These are phyloP conservation scores for Drosophila anceps DNA, from an alignment of 2,888 invertebrate genomes.

Conservation along the genomic window DNA sequence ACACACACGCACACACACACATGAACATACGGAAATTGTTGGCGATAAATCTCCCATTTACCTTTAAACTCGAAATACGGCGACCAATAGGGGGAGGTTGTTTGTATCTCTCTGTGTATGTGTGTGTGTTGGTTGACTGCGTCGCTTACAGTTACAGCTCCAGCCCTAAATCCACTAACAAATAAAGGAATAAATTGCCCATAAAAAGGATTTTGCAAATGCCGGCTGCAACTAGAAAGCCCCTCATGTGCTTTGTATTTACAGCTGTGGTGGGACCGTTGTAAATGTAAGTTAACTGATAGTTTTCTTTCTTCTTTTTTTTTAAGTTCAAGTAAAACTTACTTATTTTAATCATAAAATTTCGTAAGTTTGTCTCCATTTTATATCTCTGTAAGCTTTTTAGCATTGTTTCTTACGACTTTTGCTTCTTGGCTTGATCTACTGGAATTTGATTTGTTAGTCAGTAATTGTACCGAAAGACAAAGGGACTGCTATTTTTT, in stretches of 20 bases:
- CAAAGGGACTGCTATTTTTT: neutral
- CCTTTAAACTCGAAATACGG: constrained; percentile 80
- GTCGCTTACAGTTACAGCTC: constrained; percentile 54
- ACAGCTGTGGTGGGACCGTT: constrained; percentile 43
- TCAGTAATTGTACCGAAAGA: neutral
- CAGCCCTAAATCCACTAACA: constrained; percentile 80
- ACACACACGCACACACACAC: constrained; percentile 26
- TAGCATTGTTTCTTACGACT: constrained; percentile 10
- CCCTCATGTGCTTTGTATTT: constrained; percentile 56
- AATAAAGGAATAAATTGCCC: constrained; percentile 81
- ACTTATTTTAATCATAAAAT: constrained; percentile 24
- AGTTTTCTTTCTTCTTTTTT: constrained; percentile 25
- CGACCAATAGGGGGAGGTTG: constrained; percentile 49
- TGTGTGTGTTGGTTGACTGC: constrained; percentile 37
- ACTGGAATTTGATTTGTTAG: constrained; percentile 3
- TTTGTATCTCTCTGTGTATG: neutral
- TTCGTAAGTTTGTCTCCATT: constrained; percentile 8
- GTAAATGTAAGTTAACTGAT: constrained; percentile 39
- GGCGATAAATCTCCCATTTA: constrained; percentile 79
- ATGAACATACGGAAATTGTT: constrained; percentile 55
- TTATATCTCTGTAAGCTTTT: constrained; percentile 1
- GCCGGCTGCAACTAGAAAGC: constrained; percentile 68
- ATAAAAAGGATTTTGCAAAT: constrained; percentile 81
- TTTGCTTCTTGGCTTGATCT: neutral
- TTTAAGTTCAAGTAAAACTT: constrained; percentile 13